Evolutionary conservation across 2,113 vertebrate genomes (phyloP).

Genomic region (Hypocryptadius cinnamomeus): DNA sequence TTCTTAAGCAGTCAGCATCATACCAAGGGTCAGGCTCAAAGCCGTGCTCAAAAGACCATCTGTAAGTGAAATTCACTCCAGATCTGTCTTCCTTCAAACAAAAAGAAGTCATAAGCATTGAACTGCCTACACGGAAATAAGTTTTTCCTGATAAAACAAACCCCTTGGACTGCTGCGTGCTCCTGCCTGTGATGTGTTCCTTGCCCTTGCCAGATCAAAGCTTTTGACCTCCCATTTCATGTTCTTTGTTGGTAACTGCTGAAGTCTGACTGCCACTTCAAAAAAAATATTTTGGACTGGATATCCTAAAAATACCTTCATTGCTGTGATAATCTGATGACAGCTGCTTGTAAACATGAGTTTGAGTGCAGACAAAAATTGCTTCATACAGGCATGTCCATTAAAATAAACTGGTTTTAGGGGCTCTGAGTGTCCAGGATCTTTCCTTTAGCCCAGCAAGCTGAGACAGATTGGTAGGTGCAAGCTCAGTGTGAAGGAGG

Average conservation of each 20-base stretch:
- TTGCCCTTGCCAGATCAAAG: constrained; percentile 9
- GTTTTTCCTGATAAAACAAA: constrained; percentile 47
- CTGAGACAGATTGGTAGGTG: neutral
- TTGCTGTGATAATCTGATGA: neutral
- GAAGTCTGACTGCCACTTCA: constrained; percentile 9
- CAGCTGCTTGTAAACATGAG: neutral
- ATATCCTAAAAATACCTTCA: neutral
- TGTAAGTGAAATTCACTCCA: constrained; percentile 16
- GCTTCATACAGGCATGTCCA: neutral
- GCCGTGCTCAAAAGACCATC: neutral
- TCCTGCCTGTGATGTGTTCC: neutral
- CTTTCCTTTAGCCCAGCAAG: neutral
- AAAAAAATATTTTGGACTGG: neutral
- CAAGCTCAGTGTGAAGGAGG: neutral
- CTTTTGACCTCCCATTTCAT: constrained; percentile 31
- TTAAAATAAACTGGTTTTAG: neutral
- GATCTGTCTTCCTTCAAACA: constrained; percentile 36
- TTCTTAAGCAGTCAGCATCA: constrained; percentile 36
- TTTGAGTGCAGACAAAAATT: neutral
- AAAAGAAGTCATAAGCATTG: constrained; percentile 9
- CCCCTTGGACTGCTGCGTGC: neutral
- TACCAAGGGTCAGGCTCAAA: constrained; percentile 42
- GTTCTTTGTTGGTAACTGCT: neutral
- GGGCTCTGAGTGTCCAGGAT: neutral
- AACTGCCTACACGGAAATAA: neutral